These are phyloP conservation scores for Solea solea DNA, from an alignment of 2,113 vertebrate genomes.

Conservation along the genomic window DNA sequence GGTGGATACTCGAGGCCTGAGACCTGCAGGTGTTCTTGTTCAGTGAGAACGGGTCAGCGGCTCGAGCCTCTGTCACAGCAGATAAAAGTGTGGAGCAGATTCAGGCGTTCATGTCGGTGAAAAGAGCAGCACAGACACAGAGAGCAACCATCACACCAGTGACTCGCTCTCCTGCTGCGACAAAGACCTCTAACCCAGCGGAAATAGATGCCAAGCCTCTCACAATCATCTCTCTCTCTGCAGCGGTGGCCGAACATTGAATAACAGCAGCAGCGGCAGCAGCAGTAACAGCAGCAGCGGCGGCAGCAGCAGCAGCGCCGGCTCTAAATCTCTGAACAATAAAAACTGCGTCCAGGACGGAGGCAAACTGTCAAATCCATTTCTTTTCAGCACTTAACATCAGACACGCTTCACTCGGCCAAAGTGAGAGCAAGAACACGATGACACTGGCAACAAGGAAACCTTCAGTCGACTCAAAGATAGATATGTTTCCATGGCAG, in stretches of 20 bases:
- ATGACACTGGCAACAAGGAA: conserved; percentile 6
- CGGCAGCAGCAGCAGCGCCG: neutral
- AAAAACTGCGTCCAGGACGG: neutral
- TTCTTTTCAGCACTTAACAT: conserved; percentile 23
- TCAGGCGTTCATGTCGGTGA: neutral
- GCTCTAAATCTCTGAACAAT: conserved; percentile 12
- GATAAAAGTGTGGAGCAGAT: neutral
- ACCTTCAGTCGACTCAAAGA: conserved; percentile 33
- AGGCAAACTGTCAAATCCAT: conserved; percentile 9
- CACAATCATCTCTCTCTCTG: conserved; percentile 32
- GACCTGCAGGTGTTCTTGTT: no score
- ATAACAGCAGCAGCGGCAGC: neutral
- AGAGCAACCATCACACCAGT: conserved; percentile 5
- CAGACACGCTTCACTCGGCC: conserved; percentile 22
- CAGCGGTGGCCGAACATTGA: conserved; percentile 30
- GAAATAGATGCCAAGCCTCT: conserved; percentile 28
- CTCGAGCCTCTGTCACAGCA: no score
- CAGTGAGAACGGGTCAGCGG: no score
- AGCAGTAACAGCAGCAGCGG: no score
- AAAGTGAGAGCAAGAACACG: conserved; percentile 24
- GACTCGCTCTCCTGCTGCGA: conserved; percentile 32
- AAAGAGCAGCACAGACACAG: conserved; percentile 12
- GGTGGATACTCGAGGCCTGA: no score
- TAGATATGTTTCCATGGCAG: conserved; percentile 42
- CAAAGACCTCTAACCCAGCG: conserved; percentile 31